Evolutionary conservation across 2,888 invertebrate genomes (phyloP).

Genomic region (Lasioglossum vierecki): DNA sequence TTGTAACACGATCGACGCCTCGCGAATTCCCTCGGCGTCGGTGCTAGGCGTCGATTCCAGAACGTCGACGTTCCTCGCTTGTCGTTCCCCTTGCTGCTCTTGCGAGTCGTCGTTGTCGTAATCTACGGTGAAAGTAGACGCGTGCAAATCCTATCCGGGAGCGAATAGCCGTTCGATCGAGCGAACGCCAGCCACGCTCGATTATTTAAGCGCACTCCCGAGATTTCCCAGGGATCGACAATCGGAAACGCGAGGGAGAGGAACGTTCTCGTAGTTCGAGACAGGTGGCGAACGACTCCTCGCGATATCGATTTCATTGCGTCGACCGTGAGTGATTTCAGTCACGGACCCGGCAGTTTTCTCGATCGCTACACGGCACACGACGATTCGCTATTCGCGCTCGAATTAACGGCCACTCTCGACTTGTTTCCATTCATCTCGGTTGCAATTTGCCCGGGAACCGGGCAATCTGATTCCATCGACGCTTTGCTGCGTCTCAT

Average conservation of each 20-base stretch:
- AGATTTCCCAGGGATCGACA: conserved; percentile 34
- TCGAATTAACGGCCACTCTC: background rate
- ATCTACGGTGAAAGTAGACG: conserved; percentile 30
- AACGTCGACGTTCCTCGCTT: background rate
- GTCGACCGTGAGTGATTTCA: background rate
- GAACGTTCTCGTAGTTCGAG: background rate
- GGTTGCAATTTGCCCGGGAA: background rate
- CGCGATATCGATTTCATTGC: background rate
- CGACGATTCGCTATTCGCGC: background rate
- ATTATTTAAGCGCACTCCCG: conserved; percentile 65
- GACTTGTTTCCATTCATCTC: background rate
- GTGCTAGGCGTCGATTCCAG: background rate
- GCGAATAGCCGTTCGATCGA: conserved; percentile 26
- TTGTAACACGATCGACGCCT: background rate
- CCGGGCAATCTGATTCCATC: background rate
- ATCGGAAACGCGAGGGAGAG: background rate
- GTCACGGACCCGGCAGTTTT: background rate
- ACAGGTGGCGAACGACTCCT: background rate
- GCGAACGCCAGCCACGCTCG: conserved; percentile 51
- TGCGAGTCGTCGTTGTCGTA: background rate
- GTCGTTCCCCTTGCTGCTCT: background rate
- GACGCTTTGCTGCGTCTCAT: background rate
- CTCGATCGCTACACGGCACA: background rate
- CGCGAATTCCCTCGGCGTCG: background rate
- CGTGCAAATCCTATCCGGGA: conserved; percentile 53